Base-by-base conservation (phyloP, 2,113 vertebrate genomes). In the Junco hyemalis region DNA sequence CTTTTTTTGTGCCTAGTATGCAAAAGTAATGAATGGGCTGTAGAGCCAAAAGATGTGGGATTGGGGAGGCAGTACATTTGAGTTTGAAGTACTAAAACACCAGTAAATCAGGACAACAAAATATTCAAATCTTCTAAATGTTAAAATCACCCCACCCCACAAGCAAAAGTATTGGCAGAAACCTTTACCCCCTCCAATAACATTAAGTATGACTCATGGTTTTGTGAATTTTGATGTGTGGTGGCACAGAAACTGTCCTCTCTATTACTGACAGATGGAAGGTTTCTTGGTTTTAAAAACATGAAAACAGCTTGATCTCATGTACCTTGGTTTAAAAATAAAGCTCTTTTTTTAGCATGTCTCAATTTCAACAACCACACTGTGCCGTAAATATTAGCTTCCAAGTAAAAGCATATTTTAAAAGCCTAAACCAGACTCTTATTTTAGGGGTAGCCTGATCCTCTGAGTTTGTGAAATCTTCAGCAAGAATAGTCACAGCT, bases 281-380 rank as follows among this genome's bases (percentile, higher is more conserved):
- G 44, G 20, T 56, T 93, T 90, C 76, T 96, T 74, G 26, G 22
- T 57, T 83, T 94, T 81, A 81, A 81, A 93, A 90, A 92, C 78
- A 78, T 0, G 0, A 74, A 94, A 80, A 1, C 64, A 84, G 33
- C 82, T 88, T 78, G 47, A 86, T 90, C 93, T 95, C 48, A 68
- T 63, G 92, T 82, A 94, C 85, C 69, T 94, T 78, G 19, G 40
- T 88, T 93, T 86, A 83, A 96, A 95, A 96, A 96, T 90, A 94
- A 66, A 74, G 26, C 17, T 83, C 76, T 94, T 88, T 96, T 93
- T 88, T 92, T 90, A 92, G 72, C 56, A 38, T 53, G 53, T 81
- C 76, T 94, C 2, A 5, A 84, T 88, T 93, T 72, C n/a, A 51
- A 92, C 60, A 93, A 56, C 36, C 54, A 29, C 61, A 50, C 10